Evolutionary conservation across 2,797 vertebrate species (phyloP).

Genomic region (Semotilus atromaculatus): DNA sequence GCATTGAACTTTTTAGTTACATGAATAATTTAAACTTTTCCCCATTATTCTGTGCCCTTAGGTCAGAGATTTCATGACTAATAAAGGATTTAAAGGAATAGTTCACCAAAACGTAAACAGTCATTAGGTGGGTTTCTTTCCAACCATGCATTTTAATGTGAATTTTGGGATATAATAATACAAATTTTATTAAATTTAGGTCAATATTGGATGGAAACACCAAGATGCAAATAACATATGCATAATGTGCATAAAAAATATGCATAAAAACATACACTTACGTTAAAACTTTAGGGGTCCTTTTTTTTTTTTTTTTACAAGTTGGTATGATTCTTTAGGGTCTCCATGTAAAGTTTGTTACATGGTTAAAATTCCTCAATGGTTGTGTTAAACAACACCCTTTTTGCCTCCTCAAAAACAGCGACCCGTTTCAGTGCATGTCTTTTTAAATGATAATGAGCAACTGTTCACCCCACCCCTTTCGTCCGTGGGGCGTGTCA

Average conservation of each 20-base stretch:
- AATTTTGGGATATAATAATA: neutral
- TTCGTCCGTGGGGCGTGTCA: too few relatives aligned
- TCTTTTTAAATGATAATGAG: too few relatives aligned
- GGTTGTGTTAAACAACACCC: too few relatives aligned
- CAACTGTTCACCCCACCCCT: too few relatives aligned
- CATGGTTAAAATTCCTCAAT: too few relatives aligned
- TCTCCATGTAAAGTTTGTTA: too few relatives aligned
- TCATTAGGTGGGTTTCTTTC: neutral
- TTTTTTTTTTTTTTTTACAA: neutral
- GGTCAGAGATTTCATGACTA: slow-evolving; percentile 20
- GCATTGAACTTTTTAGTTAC: neutral
- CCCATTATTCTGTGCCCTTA: neutral
- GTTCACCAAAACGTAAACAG: neutral
- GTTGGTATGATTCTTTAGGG: too few relatives aligned
- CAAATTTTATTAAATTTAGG: neutral
- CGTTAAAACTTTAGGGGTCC: too few relatives aligned
- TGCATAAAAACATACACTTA: too few relatives aligned
- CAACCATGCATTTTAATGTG: neutral
- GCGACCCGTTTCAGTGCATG: too few relatives aligned
- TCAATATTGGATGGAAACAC: neutral
- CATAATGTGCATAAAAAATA: neutral
- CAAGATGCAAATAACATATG: neutral
- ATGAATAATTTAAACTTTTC: neutral
- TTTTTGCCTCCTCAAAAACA: too few relatives aligned
- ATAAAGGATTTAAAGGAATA: slow-evolving; percentile 1